Evolutionary conservation across 2,888 invertebrate genomes (phyloP).

Genomic region (Ectemnius lituratus): DNA sequence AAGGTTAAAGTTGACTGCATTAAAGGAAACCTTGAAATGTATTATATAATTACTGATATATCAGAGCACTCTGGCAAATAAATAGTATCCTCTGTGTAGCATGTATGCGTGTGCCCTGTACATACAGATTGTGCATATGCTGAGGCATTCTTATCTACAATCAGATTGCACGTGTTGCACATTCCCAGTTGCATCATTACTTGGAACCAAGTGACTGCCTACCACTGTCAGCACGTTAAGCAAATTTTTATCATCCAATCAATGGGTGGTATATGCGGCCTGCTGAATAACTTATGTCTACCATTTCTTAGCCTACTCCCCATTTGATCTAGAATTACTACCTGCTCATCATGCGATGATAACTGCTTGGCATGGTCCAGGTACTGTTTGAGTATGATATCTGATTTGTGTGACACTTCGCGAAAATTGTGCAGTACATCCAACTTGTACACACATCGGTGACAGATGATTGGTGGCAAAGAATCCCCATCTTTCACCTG

Average conservation of each 20-base stretch:
- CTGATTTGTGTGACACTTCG: constrained; percentile 86
- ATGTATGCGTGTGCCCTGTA: constrained; percentile 30
- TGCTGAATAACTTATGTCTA: background rate
- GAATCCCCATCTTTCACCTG: constrained; percentile 88
- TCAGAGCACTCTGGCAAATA: constrained; percentile 57
- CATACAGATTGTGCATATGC: constrained; percentile 43
- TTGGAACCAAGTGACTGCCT: constrained; percentile 69
- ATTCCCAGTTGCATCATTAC: constrained; percentile 74
- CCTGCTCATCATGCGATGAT: constrained; percentile 82
- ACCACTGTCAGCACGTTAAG: constrained; percentile 65
- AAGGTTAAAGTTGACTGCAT: constrained; percentile 58
- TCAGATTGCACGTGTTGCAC: constrained; percentile 72
- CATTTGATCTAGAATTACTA: constrained; percentile 65
- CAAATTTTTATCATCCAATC: constrained; percentile 44
- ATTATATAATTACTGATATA: constrained; percentile 64
- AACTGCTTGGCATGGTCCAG: constrained; percentile 85
- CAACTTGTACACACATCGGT: constrained; percentile 87
- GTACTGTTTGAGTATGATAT: constrained; percentile 87
- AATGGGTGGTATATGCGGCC: constrained; percentile 4
- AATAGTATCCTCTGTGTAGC: constrained; percentile 47
- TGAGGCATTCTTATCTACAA: constrained; percentile 68
- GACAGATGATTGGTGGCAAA: constrained; percentile 88
- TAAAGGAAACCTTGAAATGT: constrained; percentile 60
- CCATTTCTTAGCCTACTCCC: no score
- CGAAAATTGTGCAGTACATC: constrained; percentile 88